phyloP scores from a whole-genome alignment of 2,888 invertebrate genomes.

The Balanococcus diminutus region DNA sequence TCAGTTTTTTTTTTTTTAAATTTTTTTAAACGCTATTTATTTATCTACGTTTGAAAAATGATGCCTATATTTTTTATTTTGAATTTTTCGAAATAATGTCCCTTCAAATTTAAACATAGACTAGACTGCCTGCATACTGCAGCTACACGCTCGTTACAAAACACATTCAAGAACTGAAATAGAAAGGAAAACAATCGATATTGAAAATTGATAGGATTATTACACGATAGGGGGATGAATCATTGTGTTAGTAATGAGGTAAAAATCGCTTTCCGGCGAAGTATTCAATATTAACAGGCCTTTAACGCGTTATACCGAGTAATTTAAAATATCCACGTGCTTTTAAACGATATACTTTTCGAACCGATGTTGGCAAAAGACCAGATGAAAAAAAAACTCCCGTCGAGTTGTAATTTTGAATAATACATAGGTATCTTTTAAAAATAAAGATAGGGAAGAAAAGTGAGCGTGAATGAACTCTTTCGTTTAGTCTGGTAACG shows the following conservation, averaged over 20 bases:
- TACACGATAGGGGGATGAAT: too few species aligned
- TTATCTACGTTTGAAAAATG: too few species aligned
- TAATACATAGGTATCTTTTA: neutral
- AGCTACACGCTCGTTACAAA: too few species aligned
- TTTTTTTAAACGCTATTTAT: too few species aligned
- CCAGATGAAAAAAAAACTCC: neutral
- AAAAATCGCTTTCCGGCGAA: neutral
- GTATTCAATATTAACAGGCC: slow-evolving; percentile 4
- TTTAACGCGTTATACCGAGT: neutral
- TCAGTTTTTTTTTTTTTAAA: too few species aligned
- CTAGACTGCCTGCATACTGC: too few species aligned
- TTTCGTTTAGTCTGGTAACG: neutral
- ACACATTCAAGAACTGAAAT: too few species aligned
- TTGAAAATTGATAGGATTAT: too few species aligned
- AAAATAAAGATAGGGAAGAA: neutral
- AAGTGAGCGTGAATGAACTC: neutral
- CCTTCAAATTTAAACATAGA: too few species aligned
- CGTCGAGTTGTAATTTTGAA: neutral
- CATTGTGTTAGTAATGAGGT: slow-evolving; percentile 4
- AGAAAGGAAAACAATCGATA: too few species aligned
- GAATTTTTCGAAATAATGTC: too few species aligned
- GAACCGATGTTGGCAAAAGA: neutral
- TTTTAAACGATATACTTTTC: neutral
- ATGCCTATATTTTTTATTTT: too few species aligned
- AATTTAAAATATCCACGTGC: slow-evolving; percentile 24